Evolutionary conservation across 1,140 invertebrate genomes (phyloP), one percentile per base, ranked within the genome.

Genomic region (Drosophila lacertosa): DNA sequence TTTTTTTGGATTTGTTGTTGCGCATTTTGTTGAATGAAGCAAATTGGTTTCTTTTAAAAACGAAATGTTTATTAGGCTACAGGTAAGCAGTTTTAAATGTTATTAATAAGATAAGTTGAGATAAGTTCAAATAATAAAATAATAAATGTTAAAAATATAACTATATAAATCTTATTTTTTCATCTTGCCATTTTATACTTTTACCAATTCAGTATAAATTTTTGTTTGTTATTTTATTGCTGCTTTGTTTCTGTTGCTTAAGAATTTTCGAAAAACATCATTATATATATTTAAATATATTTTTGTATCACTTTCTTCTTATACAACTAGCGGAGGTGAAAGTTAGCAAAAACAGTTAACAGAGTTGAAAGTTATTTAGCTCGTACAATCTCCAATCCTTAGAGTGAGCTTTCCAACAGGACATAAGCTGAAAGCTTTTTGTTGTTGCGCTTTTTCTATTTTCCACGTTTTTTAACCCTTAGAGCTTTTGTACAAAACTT

Each of bases 351-450:
- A n/a, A n/a, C n/a, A 18, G 9, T 44, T 57, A 18, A 26, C 13
- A 57, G 24, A 44, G 51, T n/a, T 39, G 32, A 54, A 39, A 54
- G 2, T 22, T n/a, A n/a, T 7, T 18, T 16, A 54, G 20, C 51
- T 11, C n/a, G 10, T 54, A 22, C 48, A 51, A 16, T 13, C n/a
- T 13, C 29, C 32, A 18, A 39, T 9, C 6, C 24, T 5, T 26
- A 6, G 5, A n/a, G 3, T 7, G 7, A 35, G 32, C 32, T 53
- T 39, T 40, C 11, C 11, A 37, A n/a, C 13, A 39, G 11, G 4
- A 4, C 11, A 53, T 13, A n/a, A 13, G 10, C 18, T 22, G 0
- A 39, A 54, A 54, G 51, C 48, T 35, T 5, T 39, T n/a, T n/a
- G n/a, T n/a, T n/a, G n/a, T n/a, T n/a, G n/a, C n/a, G n/a, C n/a